Evolutionary conservation across 1,140 invertebrate species (phyloP).

Genomic region (Macrotrachela quadricornifera): DNA sequence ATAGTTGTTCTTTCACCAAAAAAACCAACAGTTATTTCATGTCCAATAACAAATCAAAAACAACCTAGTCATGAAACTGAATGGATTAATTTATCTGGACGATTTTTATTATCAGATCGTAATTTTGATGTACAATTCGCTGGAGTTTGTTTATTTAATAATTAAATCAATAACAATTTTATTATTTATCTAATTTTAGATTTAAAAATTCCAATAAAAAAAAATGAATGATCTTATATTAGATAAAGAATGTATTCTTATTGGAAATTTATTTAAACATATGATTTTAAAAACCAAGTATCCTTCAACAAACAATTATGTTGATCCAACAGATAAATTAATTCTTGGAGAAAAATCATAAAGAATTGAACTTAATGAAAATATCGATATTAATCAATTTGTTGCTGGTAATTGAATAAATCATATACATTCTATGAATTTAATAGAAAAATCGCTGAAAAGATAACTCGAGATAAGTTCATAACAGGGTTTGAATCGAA

Average conservation of each 20-base stretch:
- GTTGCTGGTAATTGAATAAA: no score
- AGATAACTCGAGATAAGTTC: no score
- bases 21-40: no score
- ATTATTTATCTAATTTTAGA: slow-evolving; percentile 13
- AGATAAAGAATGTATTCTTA: slow-evolving; percentile 45
- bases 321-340: slow-evolving; percentile 39
- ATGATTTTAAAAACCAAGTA: slow-evolving; percentile 73
- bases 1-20: no score
- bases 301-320: slow-evolving; percentile 53
- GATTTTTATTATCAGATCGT: slow-evolving; percentile 31
- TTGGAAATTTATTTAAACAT: slow-evolving; percentile 74
- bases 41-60: no score
- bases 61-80: no score
- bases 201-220: slow-evolving; percentile 37
- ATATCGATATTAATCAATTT: no score
- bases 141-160: slow-evolving; percentile 17
- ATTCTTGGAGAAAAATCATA: slow-evolving; percentile 77
- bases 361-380: slow-evolving; percentile 45
- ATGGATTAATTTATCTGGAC: no score
- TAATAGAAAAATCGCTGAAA: no score
- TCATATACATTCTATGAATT: no score
- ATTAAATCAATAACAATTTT: no score
- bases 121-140: slow-evolving; percentile 52
- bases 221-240: slow-evolving; percentile 47
- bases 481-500: no score